Evolutionary conservation across 2,888 invertebrate species (phyloP).

Genomic region (Machimus rusticus): DNA sequence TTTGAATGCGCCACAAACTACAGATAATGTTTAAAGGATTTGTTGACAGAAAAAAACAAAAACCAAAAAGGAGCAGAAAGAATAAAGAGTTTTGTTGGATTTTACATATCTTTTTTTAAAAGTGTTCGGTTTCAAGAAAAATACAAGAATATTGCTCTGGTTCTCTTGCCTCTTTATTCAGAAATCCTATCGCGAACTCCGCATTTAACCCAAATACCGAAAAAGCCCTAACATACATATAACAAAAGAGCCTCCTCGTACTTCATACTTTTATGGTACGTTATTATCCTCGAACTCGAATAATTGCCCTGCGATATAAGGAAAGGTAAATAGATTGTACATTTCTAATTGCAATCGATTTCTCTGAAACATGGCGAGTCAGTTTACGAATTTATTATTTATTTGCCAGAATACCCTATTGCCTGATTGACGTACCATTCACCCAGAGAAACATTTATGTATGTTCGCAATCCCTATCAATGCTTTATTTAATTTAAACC

Average conservation of each 20-base stretch:
- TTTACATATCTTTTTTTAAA: conserved; percentile 50
- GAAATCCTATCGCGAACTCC: neutral
- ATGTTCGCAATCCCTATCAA: neutral
- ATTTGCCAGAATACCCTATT: neutral
- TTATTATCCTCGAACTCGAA: neutral
- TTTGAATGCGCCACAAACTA: conserved; percentile 64
- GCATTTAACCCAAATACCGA: neutral
- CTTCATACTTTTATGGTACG: neutral
- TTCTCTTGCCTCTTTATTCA: neutral
- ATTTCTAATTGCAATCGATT: neutral
- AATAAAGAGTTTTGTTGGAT: conserved; percentile 36
- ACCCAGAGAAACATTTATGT: neutral
- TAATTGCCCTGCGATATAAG: neutral
- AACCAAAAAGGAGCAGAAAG: conserved; percentile 37
- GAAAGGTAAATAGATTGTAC: neutral
- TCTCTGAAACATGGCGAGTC: neutral
- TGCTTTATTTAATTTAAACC: neutral
- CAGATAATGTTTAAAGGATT: conserved; percentile 57
- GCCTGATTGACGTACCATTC: neutral
- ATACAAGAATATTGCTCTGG: neutral
- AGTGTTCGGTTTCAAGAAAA: neutral
- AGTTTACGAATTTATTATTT: neutral
- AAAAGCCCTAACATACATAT: neutral
- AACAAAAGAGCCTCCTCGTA: too few species aligned
- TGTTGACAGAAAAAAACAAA: conserved; percentile 51